phyloP scores from a whole-genome alignment of 2,113 vertebrate genomes.

The Xerus inauris region DNA sequence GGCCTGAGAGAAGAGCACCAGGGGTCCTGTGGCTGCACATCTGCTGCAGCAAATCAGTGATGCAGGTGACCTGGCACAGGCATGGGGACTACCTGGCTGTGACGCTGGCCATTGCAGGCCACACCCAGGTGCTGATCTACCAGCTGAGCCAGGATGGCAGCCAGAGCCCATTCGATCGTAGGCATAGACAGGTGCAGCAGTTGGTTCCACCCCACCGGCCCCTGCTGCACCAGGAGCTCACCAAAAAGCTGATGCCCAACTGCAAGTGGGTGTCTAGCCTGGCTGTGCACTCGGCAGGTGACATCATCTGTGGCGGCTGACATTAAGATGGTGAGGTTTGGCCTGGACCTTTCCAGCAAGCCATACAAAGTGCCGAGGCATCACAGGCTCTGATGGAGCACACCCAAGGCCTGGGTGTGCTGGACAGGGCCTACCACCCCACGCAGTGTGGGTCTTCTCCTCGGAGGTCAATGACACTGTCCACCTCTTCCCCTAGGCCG shows the following conservation, averaged over 20 bases:
- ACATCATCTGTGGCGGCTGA: conserved; percentile 94
- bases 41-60: conserved; percentile 83
- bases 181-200: conserved; percentile 92
- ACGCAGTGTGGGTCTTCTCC: conserved; percentile 96
- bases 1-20: conserved; percentile 79
- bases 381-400: conserved; percentile 81
- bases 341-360: conserved; percentile 94
- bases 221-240: conserved; percentile 93
- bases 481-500: conserved; percentile 90
- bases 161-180: conserved; percentile 94
- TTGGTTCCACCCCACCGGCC: conserved; percentile 95
- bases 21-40: conserved; percentile 87
- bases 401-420: conserved; percentile 90
- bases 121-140: conserved; percentile 93
- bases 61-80: conserved; percentile 93
- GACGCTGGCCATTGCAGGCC: conserved; percentile 88
- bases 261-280: conserved; percentile 98
- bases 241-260: conserved; percentile 94
- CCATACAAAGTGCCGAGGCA: conserved; percentile 92
- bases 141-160: conserved; percentile 93
- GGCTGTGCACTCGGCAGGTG: conserved; percentile 93
- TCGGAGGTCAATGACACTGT: conserved; percentile 92
- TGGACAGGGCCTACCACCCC: conserved; percentile 95
- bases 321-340: conserved; percentile 95
- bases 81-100: conserved; percentile 95